Evolutionary conservation across 2,797 vertebrate species (phyloP), one percentile per base, ranked within the genome.

Genomic region (Moxostoma hubbsi): DNA sequence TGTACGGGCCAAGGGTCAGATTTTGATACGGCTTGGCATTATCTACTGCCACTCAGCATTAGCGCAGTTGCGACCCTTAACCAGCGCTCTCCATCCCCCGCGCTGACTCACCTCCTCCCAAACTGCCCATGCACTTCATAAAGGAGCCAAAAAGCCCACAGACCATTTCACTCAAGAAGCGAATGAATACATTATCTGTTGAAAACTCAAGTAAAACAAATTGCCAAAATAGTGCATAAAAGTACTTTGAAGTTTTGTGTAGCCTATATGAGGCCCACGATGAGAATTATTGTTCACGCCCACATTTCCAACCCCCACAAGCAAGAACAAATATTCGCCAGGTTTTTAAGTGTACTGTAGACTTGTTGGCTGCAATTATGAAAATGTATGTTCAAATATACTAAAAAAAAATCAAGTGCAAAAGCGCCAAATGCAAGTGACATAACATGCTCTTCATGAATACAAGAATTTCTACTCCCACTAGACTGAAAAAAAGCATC

Each of bases 11-110:
- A 82, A 85, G 89, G 93, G 92, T 91, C 91, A 93, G 89, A 93
- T 91, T 92, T 91, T 93, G 91, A 93, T 94, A 93, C 90, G 86
- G 89, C 89, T 89, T 94, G 92, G 92, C 90, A 93, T 94, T 94
- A 94, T 93, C 88, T 92, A 91, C 92, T 93, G 93, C 89, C 93
- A 93, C 90, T 93, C 93, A 93, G 93, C 90, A 88, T 89, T 85
- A 87, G 81, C 49, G 89, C 86, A 89, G 89, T 90, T 89, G 89
- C 85, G 88, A 89, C 79, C 85, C 79, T 89, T 89, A 88, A 89
- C 88, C 89, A 87, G 89, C 87, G 83, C 89, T 88, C 87, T 90
- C 84, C 85, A 91, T 92, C 92, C 93, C 90, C 89, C 90, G 87
- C 91, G 89, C 91, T 94, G 93, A 94, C 92, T 94, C 93, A 93